Conservation (phyloP, 2,797 vertebrate species). For the Apogon hyalosoma region DNA sequence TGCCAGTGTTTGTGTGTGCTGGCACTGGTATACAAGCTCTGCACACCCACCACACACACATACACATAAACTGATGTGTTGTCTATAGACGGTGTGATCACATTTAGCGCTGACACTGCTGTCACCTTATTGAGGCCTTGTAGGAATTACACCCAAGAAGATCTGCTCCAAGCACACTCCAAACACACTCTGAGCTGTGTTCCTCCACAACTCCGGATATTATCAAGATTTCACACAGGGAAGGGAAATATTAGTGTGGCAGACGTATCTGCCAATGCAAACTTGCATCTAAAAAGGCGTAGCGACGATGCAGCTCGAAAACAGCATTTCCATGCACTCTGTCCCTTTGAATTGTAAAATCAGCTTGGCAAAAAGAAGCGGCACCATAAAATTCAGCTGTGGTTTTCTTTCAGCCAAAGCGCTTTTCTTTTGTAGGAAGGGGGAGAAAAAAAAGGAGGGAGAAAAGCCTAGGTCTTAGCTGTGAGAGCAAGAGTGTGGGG, state of each 20-base stretch:
- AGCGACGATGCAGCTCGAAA: slow-evolving; percentile 76
- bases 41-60: slow-evolving; percentile 16
- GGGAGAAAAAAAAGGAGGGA: slow-evolving; percentile 66
- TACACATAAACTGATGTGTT: slow-evolving; percentile 21
- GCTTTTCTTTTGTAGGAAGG: slow-evolving; percentile 85
- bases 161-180: slow-evolving; percentile 69
- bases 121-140: slow-evolving; percentile 80
- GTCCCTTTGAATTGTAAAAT: slow-evolving; percentile 88
- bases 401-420: slow-evolving; percentile 89
- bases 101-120: slow-evolving; percentile 69
- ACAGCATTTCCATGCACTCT: slow-evolving; percentile 83
- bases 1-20: slow-evolving; percentile 55
- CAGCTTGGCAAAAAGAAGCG: slow-evolving; percentile 88
- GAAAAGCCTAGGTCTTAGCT: slow-evolving; percentile 89
- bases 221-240: slow-evolving; percentile 84
- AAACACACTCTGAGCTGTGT: slow-evolving; percentile 75
- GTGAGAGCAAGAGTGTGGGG: slow-evolving; percentile 84
- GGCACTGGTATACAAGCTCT: slow-evolving; percentile 27
- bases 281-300: slow-evolving; percentile 84
- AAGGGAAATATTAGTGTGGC: slow-evolving; percentile 86
- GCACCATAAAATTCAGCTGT: slow-evolving; percentile 89
- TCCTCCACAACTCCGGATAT: slow-evolving; percentile 78
- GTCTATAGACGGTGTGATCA: slow-evolving; percentile 68
- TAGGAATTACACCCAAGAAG: slow-evolving; percentile 77
- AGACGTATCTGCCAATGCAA: slow-evolving; percentile 84